phyloP scores from a whole-genome alignment of 2,797 vertebrate species.

The Sebastes trivittatus region DNA sequence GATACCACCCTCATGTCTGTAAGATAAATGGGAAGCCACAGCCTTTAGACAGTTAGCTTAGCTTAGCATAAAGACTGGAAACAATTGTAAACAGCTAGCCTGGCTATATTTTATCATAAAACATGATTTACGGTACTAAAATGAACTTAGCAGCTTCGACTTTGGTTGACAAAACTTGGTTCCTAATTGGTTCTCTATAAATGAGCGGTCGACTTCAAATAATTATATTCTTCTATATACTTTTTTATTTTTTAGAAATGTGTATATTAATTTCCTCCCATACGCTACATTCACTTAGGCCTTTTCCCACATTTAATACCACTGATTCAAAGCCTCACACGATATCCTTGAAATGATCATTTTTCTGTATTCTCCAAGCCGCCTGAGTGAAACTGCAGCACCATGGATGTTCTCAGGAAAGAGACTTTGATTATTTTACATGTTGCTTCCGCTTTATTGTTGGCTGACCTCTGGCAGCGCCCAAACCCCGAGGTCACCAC shows the following conservation, averaged over 20 bases:
- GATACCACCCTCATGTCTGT: background rate
- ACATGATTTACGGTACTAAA: background rate
- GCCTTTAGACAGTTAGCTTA: background rate
- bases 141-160: background rate
- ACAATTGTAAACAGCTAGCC: background rate
- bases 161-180: background rate
- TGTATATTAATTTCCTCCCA: background rate
- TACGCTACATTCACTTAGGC: background rate
- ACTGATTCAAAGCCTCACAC: background rate
- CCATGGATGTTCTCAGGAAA: conserved; percentile 78
- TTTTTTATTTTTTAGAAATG: background rate
- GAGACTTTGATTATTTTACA: conserved; percentile 82
- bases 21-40: background rate
- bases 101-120: background rate
- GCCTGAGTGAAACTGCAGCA: conserved; percentile 42
- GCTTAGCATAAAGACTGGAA: background rate
- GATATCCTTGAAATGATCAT: conserved; percentile 6
- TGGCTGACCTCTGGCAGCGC: conserved; percentile 71
- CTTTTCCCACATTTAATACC: background rate
- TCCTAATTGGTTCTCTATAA: background rate
- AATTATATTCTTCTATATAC: background rate
- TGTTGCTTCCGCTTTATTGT: conserved; percentile 81
- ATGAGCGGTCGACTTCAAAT: background rate
- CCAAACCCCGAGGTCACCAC: conserved; percentile 67
- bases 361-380: conserved; percentile 21